Evolutionary conservation across 2,113 vertebrate genomes (phyloP).

Genomic region (Myiagra hebetior): DNA sequence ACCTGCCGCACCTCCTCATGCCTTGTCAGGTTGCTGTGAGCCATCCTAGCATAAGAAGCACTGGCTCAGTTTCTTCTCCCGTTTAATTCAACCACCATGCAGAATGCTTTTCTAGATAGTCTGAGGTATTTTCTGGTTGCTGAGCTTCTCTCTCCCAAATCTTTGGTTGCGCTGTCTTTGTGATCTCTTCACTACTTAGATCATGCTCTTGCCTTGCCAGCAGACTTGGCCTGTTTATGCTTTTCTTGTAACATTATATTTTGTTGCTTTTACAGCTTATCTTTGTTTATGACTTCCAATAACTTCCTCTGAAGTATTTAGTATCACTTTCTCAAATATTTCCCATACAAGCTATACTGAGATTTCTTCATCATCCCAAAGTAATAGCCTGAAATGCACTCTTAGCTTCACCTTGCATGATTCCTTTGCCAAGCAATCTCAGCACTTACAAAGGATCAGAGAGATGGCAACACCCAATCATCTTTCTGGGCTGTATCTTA

Average conservation of each 20-base stretch:
- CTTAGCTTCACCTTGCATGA: neutral
- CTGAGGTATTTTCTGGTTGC: neutral
- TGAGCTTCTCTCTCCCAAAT: neutral
- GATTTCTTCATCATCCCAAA: neutral
- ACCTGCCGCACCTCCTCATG: neutral
- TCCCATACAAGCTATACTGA: neutral
- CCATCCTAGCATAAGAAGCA: neutral
- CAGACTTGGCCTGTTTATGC: slow-evolving; percentile 6
- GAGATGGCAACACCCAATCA: neutral
- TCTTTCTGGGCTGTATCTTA: neutral
- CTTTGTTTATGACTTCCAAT: slow-evolving; percentile 37
- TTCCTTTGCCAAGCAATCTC: neutral
- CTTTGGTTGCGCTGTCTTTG: neutral
- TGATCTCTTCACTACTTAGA: slow-evolving; percentile 10
- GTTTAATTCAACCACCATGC: neutral
- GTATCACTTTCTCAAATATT: slow-evolving; percentile 32
- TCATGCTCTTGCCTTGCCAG: neutral
- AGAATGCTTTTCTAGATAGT: neutral
- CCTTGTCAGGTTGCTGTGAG: neutral
- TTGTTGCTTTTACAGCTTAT: slow-evolving; percentile 11
- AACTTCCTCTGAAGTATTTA: slow-evolving; percentile 28
- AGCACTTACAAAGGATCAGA: neutral
- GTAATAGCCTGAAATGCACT: slow-evolving; percentile 20
- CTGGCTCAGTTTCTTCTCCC: neutral
- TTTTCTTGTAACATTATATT: slow-evolving; percentile 1